Base-by-base conservation (phyloP, 2,113 vertebrate genomes). In the Podilymbus podiceps region DNA sequence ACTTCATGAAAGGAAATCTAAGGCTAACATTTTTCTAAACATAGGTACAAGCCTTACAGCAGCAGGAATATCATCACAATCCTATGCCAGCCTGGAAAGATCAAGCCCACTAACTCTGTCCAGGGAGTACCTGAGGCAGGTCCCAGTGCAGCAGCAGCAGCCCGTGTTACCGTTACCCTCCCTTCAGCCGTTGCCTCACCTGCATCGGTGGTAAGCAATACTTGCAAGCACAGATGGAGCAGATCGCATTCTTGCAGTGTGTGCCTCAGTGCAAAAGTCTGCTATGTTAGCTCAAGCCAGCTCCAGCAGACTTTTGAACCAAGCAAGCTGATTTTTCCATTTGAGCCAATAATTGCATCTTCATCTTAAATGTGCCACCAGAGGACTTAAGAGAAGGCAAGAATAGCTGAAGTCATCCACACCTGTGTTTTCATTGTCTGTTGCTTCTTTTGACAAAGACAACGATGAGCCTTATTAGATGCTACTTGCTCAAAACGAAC, bases 331-430 rank as follows among this genome's bases (percentile, higher is more conserved):
- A 33, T 62, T 87, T 78, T 73, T 58, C 35, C 50, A 40, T 22
- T 78, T 53, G 14, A 2, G 2, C 12, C 27, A 66, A 3, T 60
- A 85, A 78, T 18, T 31, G 13, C 17, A 30, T 0, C 0, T 56
- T 56, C 21, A 59, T 59, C 52, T 66, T 72, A 66, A 49, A 72
- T 7, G 12, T 2, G 1, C 16, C 44, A 49, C 40, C 64, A 85
- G 28, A 75, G 13, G 38, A 64, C 25, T 20, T 55, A 20, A 92
- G 50, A 93, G 46, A 83, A 59, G 10, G n/a, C 35, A 91, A 30
- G 6, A 80, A 71, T 15, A 23, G 23, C 47, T 78, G 30, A 67
- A 78, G 33, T 64, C 25, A 63, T 38, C 49, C 38, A 55, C 23
- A 40, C 15, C 20, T 44, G 10, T 19, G 82, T 94, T 75, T 59